Percentiles rank a stretch among this genome's conserved stretches.
phyloP scores from a whole-genome alignment of 2,888 invertebrate species.

The Portevinia maculata region DNA sequence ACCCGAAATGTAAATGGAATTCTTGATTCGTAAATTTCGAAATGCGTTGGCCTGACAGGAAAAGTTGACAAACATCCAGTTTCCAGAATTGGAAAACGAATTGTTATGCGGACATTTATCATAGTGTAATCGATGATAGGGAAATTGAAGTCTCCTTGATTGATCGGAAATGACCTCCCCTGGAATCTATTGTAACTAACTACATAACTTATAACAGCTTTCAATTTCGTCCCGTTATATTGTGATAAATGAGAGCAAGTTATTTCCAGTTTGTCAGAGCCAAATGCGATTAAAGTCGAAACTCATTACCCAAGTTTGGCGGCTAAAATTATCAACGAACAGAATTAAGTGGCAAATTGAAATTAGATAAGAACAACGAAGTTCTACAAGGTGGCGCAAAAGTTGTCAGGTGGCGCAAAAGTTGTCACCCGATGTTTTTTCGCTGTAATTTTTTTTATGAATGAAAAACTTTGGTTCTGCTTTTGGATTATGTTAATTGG shows the following conservation, averaged over 20 bases:
- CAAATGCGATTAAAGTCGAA: conserved; percentile 31
- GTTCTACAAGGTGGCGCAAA: no score
- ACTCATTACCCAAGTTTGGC: conserved; percentile 29
- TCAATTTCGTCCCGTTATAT: not conserved
- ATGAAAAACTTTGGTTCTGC: no score
- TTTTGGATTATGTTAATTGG: no score
- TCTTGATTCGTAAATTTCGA: not conserved
- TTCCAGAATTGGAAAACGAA: conserved; percentile 6
- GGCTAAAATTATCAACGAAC: conserved; percentile 13
- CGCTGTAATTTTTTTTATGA: no score
- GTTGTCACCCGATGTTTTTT: no score
- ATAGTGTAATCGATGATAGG: not conserved
- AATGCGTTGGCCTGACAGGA: not conserved
- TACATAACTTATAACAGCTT: not conserved
- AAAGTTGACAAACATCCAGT: conserved; percentile 28
- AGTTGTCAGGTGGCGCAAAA: not conserved
- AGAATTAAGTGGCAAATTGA: conserved; percentile 1
- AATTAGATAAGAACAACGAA: not conserved
- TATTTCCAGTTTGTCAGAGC: conserved; percentile 4
- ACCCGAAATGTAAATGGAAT: conserved; percentile 10
- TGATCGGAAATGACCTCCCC: no score
- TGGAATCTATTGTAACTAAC: no score
- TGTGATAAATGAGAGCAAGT: conserved; percentile 1
- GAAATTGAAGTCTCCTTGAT: not conserved
- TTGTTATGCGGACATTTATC: conserved; percentile 1